phyloP scores from a whole-genome alignment of 1,140 invertebrate genomes.

The Drosophila oshimai region DNA sequence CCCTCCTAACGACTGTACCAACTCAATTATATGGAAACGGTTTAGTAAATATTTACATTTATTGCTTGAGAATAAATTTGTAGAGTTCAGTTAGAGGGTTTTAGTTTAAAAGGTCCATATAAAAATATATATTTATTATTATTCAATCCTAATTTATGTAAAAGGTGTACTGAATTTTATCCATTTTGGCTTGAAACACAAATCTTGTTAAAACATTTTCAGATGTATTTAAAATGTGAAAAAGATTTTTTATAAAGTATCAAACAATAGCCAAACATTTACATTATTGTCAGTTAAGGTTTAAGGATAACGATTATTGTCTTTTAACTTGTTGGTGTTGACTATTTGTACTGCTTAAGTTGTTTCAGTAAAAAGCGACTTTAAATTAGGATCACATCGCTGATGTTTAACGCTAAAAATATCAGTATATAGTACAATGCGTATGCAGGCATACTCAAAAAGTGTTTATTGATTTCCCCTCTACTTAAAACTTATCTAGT shows the following conservation, averaged over 20 bases:
- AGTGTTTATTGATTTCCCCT: slow-evolving; percentile 17
- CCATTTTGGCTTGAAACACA: slow-evolving; percentile 4
- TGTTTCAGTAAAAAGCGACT: slow-evolving; percentile 29
- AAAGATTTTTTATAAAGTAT: not conserved
- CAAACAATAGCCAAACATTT: not conserved
- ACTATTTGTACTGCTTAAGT: slow-evolving; percentile 46
- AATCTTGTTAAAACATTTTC: not conserved
- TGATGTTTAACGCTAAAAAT: slow-evolving; percentile 1
- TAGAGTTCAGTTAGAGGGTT: not conserved
- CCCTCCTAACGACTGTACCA: not conserved
- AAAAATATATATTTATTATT: not conserved
- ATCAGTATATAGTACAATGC: not conserved
- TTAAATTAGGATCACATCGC: slow-evolving; percentile 74
- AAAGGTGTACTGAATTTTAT: not conserved
- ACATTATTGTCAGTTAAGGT: slow-evolving; percentile 20
- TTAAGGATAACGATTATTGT: slow-evolving; percentile 48
- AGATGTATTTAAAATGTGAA: not conserved
- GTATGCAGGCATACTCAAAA: not conserved
- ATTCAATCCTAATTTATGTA: not conserved
- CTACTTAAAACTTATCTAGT: not conserved
- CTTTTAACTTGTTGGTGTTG: slow-evolving; percentile 37
- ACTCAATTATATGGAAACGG: not conserved
- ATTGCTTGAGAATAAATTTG: not conserved
- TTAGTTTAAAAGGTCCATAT: not conserved
- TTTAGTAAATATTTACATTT: not conserved